Percentiles rank a stretch among this genome's conserved stretches.
Conservation (phyloP, 2,888 invertebrate genomes). For the Drosophila subsilvestris region DNA sequence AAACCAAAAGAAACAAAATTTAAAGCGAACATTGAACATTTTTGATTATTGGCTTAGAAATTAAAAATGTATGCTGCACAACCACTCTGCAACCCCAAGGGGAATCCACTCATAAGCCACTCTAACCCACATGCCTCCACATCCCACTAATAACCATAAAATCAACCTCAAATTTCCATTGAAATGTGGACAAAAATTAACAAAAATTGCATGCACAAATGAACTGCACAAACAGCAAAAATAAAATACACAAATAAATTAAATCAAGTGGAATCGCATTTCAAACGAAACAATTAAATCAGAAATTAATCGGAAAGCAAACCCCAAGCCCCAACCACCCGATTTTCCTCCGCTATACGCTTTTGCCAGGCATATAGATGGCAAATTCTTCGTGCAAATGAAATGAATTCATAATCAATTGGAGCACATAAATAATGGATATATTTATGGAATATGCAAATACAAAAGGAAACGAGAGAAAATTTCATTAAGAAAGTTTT, state of each 20-base stretch:
- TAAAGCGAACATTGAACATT: slow-evolving; percentile 11
- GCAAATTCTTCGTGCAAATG: neutral
- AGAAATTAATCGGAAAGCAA: slow-evolving; percentile 14
- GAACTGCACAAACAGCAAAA: slow-evolving; percentile 19
- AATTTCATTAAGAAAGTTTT: neutral
- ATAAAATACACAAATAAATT: slow-evolving; percentile 18
- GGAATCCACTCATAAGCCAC: too few species aligned
- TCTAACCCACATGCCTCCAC: too few species aligned
- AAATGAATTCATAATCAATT: neutral
- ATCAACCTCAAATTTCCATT: neutral
- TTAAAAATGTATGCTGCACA: neutral
- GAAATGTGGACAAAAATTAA: slow-evolving; percentile 5
- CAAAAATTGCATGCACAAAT: slow-evolving; percentile 18
- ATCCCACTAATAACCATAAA: neutral
- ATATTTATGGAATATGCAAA: neutral
- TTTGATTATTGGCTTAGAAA: slow-evolving; percentile 19
- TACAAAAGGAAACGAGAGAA: neutral
- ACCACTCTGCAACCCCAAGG: too few species aligned
- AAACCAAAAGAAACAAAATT: slow-evolving; percentile 15
- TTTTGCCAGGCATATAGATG: neutral
- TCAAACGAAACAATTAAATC: slow-evolving; percentile 36
- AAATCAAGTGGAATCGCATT: slow-evolving; percentile 38
- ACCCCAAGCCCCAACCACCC: neutral
- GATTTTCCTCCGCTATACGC: neutral
- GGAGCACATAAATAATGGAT: neutral